These are phyloP conservation scores for Artibeus jamaicensis DNA, from an alignment of 2,797 vertebrate genomes.

Conservation along the genomic window DNA sequence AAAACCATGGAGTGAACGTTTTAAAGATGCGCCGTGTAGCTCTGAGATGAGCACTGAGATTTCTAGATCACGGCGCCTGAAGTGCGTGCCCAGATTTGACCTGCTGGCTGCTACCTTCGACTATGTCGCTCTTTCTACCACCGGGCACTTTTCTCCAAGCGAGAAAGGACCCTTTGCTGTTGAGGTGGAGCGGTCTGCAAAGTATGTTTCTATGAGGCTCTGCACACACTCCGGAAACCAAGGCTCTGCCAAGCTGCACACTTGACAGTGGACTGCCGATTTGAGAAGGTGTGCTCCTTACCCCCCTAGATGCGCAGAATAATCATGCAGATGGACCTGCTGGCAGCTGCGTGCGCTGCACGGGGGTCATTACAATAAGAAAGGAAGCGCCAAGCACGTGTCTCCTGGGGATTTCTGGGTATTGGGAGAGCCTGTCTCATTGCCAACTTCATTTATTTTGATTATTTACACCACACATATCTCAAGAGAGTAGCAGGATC, in stretches of 20 bases:
- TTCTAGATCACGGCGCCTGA: neutral
- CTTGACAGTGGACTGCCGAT: neutral
- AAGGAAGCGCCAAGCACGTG: neutral
- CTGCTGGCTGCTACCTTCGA: neutral
- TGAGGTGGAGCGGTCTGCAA: neutral
- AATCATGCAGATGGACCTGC: neutral
- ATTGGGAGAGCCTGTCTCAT: neutral
- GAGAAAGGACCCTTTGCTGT: neutral
- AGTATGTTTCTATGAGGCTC: neutral
- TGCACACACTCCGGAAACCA: neutral
- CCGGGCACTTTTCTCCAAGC: neutral
- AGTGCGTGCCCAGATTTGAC: neutral
- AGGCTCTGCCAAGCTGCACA: neutral
- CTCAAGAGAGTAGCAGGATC: neutral
- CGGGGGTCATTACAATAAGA: neutral
- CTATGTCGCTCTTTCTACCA: neutral
- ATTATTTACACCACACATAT: neutral
- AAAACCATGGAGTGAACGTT: neutral
- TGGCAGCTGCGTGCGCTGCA: accelerated
- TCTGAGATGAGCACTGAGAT: neutral
- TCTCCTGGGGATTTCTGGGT: neutral
- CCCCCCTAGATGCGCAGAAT: neutral
- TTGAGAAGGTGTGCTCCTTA: neutral
- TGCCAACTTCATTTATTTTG: neutral
- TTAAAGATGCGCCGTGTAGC: neutral